A percentile compares a stretch with the other conserved stretches of the same genome.
Evolutionary conservation across 1,140 invertebrate species (phyloP).

Genomic region (Conopomorpha cramerella): DNA sequence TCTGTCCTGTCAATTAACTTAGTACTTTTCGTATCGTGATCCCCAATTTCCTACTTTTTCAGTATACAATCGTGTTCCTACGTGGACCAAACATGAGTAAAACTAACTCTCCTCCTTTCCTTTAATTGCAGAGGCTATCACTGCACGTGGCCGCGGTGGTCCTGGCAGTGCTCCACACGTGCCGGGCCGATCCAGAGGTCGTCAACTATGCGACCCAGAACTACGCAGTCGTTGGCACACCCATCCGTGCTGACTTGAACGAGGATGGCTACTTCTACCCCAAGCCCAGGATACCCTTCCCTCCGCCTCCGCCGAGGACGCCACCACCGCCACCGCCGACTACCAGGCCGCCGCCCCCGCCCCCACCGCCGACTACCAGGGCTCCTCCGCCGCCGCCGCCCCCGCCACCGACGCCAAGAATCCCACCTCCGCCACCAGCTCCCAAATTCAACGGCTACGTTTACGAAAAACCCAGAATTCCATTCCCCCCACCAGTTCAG

Average conservation of each 20-base stretch:
- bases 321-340: conserved; percentile 11
- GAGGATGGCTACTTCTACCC: conserved; percentile 52
- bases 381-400: conserved; percentile 6
- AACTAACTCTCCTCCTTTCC: conserved; percentile 1
- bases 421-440: conserved; percentile 8
- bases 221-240: conserved; percentile 33
- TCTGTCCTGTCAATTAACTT: too few relatives aligned
- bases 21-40: too few relatives aligned
- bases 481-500: conserved; percentile 1
- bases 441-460: conserved; percentile 1
- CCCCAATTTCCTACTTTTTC: too few relatives aligned
- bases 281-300: conserved; percentile 39
- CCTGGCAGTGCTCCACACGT: conserved; percentile 34
- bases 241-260: conserved; percentile 27
- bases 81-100: too few relatives aligned
- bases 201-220: conserved; percentile 25
- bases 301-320: conserved; percentile 18
- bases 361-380: conserved; percentile 8
- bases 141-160: conserved; percentile 41
- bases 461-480: conserved; percentile 2
- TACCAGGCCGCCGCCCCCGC: conserved; percentile 9
- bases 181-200: conserved; percentile 27
- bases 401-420: conserved; percentile 6
- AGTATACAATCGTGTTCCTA: too few relatives aligned
- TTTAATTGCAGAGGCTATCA: conserved; percentile 43